Evolutionary conservation across 2,113 vertebrate genomes (phyloP), one percentile per base, ranked within the genome.

Genomic region (Hippocampus barbouri): DNA sequence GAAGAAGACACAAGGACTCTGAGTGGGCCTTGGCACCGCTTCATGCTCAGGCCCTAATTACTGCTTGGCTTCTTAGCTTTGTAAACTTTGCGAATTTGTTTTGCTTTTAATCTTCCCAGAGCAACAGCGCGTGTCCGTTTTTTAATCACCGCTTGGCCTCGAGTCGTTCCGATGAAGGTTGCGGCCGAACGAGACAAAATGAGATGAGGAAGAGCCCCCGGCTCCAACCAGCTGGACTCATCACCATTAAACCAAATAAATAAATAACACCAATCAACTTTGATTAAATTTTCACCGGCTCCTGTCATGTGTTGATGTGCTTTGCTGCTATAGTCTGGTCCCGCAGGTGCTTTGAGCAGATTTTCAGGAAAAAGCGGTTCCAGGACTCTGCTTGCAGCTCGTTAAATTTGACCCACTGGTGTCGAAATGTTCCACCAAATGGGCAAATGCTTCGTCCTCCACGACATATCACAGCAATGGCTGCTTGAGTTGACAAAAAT

Each of bases 191-290:
- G 21, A 56, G 53, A 3, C 21, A n/a, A 41, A 34, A 63, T 12
- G 53, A 40, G 34, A 63, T 11, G 30, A 40, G 34, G 18, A 5
- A 18, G 7, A 34, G 27, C 1, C 8, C 59, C 71, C 70, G 63
- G 68, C 63, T 71, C 74, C 68, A 68, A 78, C 71, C 66, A 78
- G 68, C 53, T 66, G 38, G 6, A 45, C 75, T 66, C 30, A 49
- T 51, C 49, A 51, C 5, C 53, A 20, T 51, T 6, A 20, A 18
- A 51, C 5, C 16, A 20, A 56, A 23, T 1, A 56, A 56, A 51
- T 20, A 51, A 21, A 51, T 1, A 51, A 20, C 16, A 18, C 6
- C 34, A 38, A 38, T 38, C 34, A 1, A 18, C 5, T 9, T 10
- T n/a, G 53, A 21, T 53, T 56, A 54, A 54, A 54, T 54, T 23